Base-by-base conservation (phyloP, 1,140 invertebrate species). In the Apis florea region DNA sequence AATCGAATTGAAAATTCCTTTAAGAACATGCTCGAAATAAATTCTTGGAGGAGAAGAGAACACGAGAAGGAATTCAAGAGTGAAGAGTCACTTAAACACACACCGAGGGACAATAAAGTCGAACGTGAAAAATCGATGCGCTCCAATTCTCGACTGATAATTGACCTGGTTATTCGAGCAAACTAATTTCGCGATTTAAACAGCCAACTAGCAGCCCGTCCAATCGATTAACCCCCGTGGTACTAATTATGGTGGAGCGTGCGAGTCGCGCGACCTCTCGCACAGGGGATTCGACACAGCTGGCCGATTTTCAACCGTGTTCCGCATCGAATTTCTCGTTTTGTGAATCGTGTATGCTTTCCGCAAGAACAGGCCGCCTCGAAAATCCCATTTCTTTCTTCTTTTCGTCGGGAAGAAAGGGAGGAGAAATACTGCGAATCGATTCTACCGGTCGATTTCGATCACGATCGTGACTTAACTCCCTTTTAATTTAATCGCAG, bases 191-290 rank as follows among this genome's bases (percentile, higher is more conserved):
- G 2, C 61, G 26, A 67, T 66, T 80, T 66, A 58, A 56, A 66
- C 61, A 64, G 17, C n/a, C 31, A 80, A 80, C 70, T 67, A 66
- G n/a, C 26, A 51, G n/a, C 31, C 10, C 51, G n/a, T n/a, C 13
- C 67, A 74, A 80, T 80, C 78, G 78, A 80, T 74, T 66, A 67
- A 74, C 40, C 19, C n/a, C 15, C n/a, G 31, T 47, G 17, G 59
- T 74, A 58, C 51, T 80, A 80, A 80, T 80, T 74, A 80, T 54
- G 54, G 54, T 31, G n/a, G 59, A 70, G 58, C 24, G 53, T 53
- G 53, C n/a, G 47, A 58, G 24, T 56, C 53, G 53, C 53, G 53
- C 69, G 26, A 26, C 13, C 21, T 24, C 47, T 59, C 56, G 56
- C n/a, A 9, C 49, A 24, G 59, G 64, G 66, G 54, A 40, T 63